Evolutionary conservation across 2,888 invertebrate genomes (phyloP), one percentile per base, ranked within the genome.

Genomic region (Heliconius sara): DNA sequence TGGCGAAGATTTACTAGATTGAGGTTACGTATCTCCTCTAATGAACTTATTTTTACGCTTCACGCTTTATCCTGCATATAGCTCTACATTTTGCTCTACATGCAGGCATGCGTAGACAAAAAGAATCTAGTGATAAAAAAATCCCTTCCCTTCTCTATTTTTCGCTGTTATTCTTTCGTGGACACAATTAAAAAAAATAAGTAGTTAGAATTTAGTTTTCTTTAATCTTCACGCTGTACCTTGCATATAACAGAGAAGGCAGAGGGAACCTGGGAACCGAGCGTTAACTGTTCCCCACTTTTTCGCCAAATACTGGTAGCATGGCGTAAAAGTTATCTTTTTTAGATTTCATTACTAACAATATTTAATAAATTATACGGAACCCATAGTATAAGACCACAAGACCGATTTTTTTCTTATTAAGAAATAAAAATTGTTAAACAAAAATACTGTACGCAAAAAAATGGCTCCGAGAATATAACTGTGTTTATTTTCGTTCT

Each of bases 401-500:
- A 60, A 9, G n/a, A 4, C n/a, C 60, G 60, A 16, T 10, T 22
- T 57, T 57, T 60, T 22, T n/a, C n/a, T n/a, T n/a, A 10, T 63
- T 25, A 25, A 60, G 4, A 63, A 25, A 25, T 25, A 25, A 63
- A n/a, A 25, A 5, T 57, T 60, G 1, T 47, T 10, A 60, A 60
- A n/a, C 9, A 13, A 60, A 63, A n/a, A 63, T 16, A 43, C 12
- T 10, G n/a, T 68, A 68, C 12, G 16, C 12, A 43, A 39, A 16
- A 7, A n/a, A 43, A 22, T 70, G 16, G 6, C n/a, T 7, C 25
- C 19, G 13, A 60, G 19, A 34, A 34, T 60, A n/a, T 43, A n/a
- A 76, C 27, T 57, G 27, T 79, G 12, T 73, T 60, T 47, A 57
- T 73, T 73, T 73, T 34, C 13, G 60, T 60, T n/a, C 34, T 22